Conservation (phyloP, 2,888 invertebrate species). For the Ectropis crepuscularia region DNA sequence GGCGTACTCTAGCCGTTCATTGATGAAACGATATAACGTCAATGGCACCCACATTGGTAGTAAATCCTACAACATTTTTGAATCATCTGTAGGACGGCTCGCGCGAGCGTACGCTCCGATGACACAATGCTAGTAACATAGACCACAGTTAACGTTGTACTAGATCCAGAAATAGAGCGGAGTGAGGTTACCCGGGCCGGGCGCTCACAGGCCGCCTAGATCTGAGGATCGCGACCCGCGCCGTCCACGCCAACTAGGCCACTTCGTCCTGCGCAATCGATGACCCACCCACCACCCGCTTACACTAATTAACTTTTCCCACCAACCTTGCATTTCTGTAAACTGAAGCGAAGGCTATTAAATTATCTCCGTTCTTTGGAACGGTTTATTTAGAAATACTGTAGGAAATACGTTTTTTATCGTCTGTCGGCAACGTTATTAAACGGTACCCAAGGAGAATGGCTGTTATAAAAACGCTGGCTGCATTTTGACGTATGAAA, state of each 20-base stretch:
- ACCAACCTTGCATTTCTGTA: constrained; percentile 24
- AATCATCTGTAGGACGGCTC: constrained; percentile 15
- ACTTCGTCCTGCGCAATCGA: constrained; percentile 71
- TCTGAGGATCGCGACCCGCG: constrained; percentile 61
- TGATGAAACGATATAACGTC: constrained; percentile 20
- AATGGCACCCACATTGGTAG: constrained; percentile 28
- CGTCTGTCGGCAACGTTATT: constrained; percentile 42
- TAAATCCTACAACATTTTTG: constrained; percentile 25
- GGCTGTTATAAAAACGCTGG: constrained; percentile 67
- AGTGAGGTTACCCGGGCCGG: constrained; percentile 65
- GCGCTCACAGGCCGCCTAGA: constrained; percentile 64
- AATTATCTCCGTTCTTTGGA: constrained; percentile 27
- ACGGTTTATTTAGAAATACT: constrained; percentile 20
- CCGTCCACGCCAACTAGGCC: constrained; percentile 74
- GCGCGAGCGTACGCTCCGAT: constrained; percentile 1
- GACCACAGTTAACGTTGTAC: constrained; percentile 47
- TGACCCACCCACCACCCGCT: constrained; percentile 56
- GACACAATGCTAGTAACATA: constrained; percentile 16
- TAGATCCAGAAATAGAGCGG: constrained; percentile 64
- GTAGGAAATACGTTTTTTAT: constrained; percentile 20
- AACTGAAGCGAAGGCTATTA: constrained; percentile 16
- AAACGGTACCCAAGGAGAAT: constrained; percentile 56
- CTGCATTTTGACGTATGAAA: constrained; percentile 76
- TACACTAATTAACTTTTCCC: constrained; percentile 39
- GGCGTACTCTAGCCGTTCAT: constrained; percentile 36